Conservation (phyloP, 2,888 invertebrate species). For the Mythimna impura region DNA sequence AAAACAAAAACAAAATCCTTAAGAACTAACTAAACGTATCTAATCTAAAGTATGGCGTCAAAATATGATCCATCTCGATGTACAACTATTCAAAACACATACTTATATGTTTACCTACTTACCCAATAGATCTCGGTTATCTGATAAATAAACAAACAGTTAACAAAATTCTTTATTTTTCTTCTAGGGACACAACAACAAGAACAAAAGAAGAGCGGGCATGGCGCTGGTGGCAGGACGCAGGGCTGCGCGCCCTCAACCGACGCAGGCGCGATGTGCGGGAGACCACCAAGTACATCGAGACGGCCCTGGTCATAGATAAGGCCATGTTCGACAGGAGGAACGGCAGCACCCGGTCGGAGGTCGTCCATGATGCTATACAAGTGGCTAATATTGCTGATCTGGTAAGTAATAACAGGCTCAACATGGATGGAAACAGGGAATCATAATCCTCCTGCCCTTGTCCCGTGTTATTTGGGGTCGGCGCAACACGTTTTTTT, state of each 20-base stretch:
- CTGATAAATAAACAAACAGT: not conserved
- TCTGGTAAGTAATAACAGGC: constrained; percentile 92
- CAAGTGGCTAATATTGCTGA: constrained; percentile 99
- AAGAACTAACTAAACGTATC: too few relatives aligned
- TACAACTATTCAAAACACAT: too few relatives aligned
- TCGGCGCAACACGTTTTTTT: too few relatives aligned
- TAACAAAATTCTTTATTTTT: not conserved
- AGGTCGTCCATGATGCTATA: constrained; percentile 98
- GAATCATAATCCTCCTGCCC: too few relatives aligned
- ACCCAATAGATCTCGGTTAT: not conserved
- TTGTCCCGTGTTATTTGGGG: too few relatives aligned
- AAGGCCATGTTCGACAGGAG: constrained; percentile 98
- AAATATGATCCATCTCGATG: too few relatives aligned
- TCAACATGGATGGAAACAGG: too few relatives aligned
- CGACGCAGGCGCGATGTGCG: constrained; percentile 94
- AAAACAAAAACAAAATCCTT: too few relatives aligned
- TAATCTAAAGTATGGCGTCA: too few relatives aligned
- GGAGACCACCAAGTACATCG: constrained; percentile 98
- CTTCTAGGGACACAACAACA: constrained; percentile 69
- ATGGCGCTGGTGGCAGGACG: constrained; percentile 86
- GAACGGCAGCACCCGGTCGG: constrained; percentile 96
- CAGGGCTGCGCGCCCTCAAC: constrained; percentile 79
- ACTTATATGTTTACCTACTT: not conserved
- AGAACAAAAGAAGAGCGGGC: constrained; percentile 76
- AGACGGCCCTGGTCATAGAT: constrained; percentile 98